phyloP scores from a whole-genome alignment of 1,140 invertebrate genomes.

The Aleiodes sp. region DNA sequence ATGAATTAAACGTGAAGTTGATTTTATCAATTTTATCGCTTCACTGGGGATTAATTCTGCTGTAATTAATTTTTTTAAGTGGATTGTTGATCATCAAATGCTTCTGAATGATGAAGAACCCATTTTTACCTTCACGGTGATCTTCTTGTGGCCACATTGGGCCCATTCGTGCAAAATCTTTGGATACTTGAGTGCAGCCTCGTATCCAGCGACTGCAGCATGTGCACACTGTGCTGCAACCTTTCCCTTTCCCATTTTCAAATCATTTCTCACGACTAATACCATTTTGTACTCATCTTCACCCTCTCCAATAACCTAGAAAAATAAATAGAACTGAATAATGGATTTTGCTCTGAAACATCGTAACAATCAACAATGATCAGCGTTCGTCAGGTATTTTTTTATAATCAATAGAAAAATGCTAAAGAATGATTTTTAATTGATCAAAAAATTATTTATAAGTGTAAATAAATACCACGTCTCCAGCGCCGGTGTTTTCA shows the following conservation, averaged over 20 bases:
- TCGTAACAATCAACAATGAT: background rate
- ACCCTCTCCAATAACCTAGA: background rate
- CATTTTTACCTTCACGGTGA: constrained; percentile 75
- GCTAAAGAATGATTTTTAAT: too few relatives aligned
- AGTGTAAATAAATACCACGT: background rate
- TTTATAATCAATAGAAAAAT: background rate
- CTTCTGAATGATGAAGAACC: constrained; percentile 19
- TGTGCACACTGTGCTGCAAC: constrained; percentile 92
- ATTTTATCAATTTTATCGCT: too few relatives aligned
- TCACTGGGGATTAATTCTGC: too few relatives aligned
- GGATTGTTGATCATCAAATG: too few relatives aligned
- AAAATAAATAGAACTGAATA: background rate
- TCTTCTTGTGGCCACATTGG: constrained; percentile 81
- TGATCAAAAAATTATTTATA: background rate
- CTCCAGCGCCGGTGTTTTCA: background rate
- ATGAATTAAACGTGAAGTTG: too few relatives aligned
- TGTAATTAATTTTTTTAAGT: too few relatives aligned
- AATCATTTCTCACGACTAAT: constrained; percentile 86
- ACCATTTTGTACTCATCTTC: constrained; percentile 80
- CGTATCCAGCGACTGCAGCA: constrained; percentile 85
- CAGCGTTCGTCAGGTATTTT: background rate
- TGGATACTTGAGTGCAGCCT: constrained; percentile 71
- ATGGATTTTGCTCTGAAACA: too few relatives aligned
- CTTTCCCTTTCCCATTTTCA: constrained; percentile 96
- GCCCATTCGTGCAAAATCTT: constrained; percentile 79